These are phyloP conservation scores for Brachionus angularis DNA, from an alignment of 1,140 invertebrate species.

Conservation along the genomic window DNA sequence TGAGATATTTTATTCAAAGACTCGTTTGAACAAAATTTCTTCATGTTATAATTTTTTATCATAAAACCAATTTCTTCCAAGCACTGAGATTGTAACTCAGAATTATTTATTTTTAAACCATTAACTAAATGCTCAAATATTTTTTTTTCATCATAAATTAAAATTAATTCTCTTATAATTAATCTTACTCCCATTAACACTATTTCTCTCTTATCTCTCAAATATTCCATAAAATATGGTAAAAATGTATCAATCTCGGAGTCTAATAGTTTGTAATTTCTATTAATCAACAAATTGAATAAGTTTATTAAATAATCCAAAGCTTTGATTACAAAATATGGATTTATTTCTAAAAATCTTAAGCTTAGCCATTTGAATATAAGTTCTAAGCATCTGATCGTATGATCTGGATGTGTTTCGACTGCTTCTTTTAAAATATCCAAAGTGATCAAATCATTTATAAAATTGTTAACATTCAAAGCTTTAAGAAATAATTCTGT, in stretches of 20 bases:
- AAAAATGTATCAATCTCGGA: background rate
- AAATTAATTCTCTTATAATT: background rate
- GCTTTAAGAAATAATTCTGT: too few species aligned
- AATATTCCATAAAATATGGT: slow-evolving; percentile 15
- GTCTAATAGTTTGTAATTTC: background rate
- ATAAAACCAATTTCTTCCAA: background rate
- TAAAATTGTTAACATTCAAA: too few species aligned
- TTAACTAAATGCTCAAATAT: background rate
- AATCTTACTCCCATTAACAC: background rate
- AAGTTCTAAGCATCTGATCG: background rate
- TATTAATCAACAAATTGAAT: background rate
- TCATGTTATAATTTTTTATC: background rate
- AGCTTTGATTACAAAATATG: slow-evolving; percentile 4
- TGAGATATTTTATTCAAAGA: slow-evolving; percentile 4
- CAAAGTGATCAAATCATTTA: background rate
- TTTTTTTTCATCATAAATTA: slow-evolving; percentile 4
- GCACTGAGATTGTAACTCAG: background rate
- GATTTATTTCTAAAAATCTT: slow-evolving; percentile 12
- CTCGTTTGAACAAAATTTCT: background rate
- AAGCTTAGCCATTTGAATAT: background rate
- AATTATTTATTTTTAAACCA: background rate
- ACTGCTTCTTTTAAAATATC: background rate
- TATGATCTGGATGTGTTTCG: background rate
- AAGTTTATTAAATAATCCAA: background rate
- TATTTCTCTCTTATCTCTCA: background rate